Evolutionary conservation across 1,140 invertebrate species (phyloP), one percentile per base, ranked within the genome.

Genomic region (Sarcophaga bullata): DNA sequence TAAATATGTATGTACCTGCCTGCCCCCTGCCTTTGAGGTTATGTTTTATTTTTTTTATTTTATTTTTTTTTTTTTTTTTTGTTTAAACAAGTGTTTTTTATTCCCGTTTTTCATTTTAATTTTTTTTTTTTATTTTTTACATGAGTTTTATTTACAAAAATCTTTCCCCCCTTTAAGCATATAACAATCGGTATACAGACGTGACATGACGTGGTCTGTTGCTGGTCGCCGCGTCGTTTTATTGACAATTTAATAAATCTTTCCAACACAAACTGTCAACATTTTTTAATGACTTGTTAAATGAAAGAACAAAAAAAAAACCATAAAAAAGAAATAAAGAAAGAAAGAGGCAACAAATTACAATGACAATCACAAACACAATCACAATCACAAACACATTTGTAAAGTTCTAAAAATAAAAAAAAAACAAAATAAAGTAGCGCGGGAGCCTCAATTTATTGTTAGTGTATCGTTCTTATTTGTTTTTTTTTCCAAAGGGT

Each of bases 191-290:
- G 25, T 4, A 37, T 37, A 37, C 4, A 37, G 25, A 37, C 25
- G 25, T 37, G 25, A 37, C 25, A 4, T 37, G 4, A 37, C 25
- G 25, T 37, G 25, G 25, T 37, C 25, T 37, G 4, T 4, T 37
- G 25, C 1, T 37, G 25, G 1, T 4, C 25, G 25, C 25, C 25
- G 25, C 25, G 4, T n/a, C 54, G 54, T 58, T 58, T 58, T 58
- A 58, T 58, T 58, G 54, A 58, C 54, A 58, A 58, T 58, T 58
- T 58, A 58, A 58, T 58, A 58, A 58, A 58, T 58, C 54, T 58
- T n/a, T 58, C 15, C 52, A 58, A 58, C 54, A 58, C n/a, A 58
- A 58, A 58, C 15, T 58, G 54, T 58, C 54, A 58, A 58, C 54
- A 58, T n/a, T 58, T 58, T 37, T 58, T 58, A 58, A 58, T 58